phyloP scores from a whole-genome alignment of 2,797 vertebrate species.

The Bradypus variegatus region DNA sequence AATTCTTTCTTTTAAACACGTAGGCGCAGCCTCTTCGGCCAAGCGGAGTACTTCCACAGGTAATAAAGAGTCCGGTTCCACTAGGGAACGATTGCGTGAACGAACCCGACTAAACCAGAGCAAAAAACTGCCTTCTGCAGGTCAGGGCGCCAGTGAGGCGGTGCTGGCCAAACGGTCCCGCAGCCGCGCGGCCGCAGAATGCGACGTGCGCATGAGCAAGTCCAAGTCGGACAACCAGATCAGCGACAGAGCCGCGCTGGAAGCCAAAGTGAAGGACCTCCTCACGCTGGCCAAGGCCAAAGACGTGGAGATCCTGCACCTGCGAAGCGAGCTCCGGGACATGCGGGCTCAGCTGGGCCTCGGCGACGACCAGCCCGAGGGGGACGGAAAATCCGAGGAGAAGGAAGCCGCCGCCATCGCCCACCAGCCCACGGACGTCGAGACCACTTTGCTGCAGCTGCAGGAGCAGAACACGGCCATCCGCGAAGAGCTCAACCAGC shows the following conservation, averaged over 20 bases:
- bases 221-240: constrained; percentile 94
- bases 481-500: constrained; percentile 89
- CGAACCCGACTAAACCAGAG: constrained; percentile 81
- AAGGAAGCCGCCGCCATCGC: constrained; percentile 75
- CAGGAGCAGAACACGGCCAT: constrained; percentile 94
- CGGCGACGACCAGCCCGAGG: constrained; percentile 73
- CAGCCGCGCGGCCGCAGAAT: constrained; percentile 76
- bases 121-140: constrained; percentile 80
- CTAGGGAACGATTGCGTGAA: constrained; percentile 85
- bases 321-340: constrained; percentile 87
- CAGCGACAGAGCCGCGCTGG: constrained; percentile 88
- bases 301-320: constrained; percentile 91
- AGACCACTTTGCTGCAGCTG: constrained; percentile 86
- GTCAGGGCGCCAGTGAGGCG: constrained; percentile 57
- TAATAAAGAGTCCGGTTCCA: constrained; percentile 85
- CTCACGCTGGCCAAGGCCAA: constrained; percentile 89
- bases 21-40: constrained; percentile 75
- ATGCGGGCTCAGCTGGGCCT: constrained; percentile 90
- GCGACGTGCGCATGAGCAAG: constrained; percentile 90
- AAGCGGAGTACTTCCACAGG: constrained; percentile 82
- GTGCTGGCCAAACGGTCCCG: constrained; percentile 84
- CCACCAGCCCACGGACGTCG: constrained; percentile 84
- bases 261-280: constrained; percentile 91
- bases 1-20: constrained; percentile 31
- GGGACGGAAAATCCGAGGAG: constrained; percentile 73